phyloP scores from a whole-genome alignment of 1,140 invertebrate genomes.

The Camponotus vicinus region DNA sequence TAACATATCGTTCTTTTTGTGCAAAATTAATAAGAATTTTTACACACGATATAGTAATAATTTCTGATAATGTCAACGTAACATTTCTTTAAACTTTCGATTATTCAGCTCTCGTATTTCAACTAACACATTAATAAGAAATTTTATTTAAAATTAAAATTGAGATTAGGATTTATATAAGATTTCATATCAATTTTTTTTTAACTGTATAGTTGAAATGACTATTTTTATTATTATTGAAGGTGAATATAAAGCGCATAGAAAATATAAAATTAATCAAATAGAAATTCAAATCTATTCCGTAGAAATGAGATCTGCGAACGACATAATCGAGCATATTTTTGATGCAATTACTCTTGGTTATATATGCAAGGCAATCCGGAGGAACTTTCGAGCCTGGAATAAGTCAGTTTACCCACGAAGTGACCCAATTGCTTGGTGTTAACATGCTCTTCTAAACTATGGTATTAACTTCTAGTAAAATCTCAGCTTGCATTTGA shows the following conservation, averaged over 20 bases:
- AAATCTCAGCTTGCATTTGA: conserved; percentile 59
- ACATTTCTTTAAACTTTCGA: background rate
- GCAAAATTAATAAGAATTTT: background rate
- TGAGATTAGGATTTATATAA: background rate
- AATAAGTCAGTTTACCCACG: conserved; percentile 69
- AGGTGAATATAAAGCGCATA: background rate
- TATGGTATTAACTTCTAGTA: conserved; percentile 63
- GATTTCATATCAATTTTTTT: background rate
- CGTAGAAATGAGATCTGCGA: background rate
- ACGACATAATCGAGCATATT: conserved; percentile 29
- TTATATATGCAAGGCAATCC: conserved; percentile 33
- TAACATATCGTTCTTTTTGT: background rate
- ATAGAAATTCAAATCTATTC: conserved; percentile 11
- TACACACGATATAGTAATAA: background rate
- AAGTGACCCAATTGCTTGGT: conserved; percentile 74
- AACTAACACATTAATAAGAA: background rate
- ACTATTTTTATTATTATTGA: conserved; percentile 6
- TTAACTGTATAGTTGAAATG: background rate
- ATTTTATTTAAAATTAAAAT: background rate
- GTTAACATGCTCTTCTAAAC: conserved; percentile 55
- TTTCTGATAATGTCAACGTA: background rate
- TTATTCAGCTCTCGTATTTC: background rate
- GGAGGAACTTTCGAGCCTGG: conserved; percentile 56
- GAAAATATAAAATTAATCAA: background rate
- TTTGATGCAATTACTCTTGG: conserved; percentile 26